Evolutionary conservation across 1,140 invertebrate species (phyloP).

Genomic region (Polypedilum pembai): DNA sequence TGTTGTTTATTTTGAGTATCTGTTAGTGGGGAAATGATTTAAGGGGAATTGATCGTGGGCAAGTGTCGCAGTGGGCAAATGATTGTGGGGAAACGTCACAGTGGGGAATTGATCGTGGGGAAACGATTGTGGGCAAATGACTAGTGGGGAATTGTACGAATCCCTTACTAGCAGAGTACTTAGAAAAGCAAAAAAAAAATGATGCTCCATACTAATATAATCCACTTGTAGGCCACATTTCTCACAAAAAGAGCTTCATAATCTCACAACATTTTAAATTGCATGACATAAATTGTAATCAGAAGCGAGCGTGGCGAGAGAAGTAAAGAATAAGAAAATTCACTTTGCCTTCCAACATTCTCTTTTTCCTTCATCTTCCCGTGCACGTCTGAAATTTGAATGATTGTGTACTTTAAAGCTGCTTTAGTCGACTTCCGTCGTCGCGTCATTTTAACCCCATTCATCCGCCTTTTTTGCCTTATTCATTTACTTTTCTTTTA

Average conservation of each 20-base stretch:
- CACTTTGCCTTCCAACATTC: background rate
- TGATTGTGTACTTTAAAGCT: conserved; percentile 6
- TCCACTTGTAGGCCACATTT: conserved; percentile 16
- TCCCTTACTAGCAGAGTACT: conserved; percentile 1
- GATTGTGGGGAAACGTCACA: too few relatives aligned
- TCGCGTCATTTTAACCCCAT: conserved; percentile 10
- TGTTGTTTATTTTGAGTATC: too few relatives aligned
- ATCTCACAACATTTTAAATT: conserved; percentile 14
- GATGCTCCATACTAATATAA: background rate
- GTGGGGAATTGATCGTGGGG: too few relatives aligned
- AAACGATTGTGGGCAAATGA: too few relatives aligned
- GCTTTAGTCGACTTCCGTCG: conserved; percentile 3
- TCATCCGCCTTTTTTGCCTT: background rate
- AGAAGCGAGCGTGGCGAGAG: background rate
- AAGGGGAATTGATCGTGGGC: too few relatives aligned
- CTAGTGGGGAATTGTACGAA: too few relatives aligned
- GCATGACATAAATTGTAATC: conserved; percentile 12
- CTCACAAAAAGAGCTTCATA: background rate
- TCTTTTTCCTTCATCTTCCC: background rate
- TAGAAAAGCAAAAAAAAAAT: background rate
- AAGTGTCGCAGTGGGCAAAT: too few relatives aligned
- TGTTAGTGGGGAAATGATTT: too few relatives aligned
- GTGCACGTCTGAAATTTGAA: background rate
- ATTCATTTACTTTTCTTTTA: background rate
- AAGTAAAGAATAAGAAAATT: background rate